These are phyloP conservation scores for Drosophila lutescens DNA, from an alignment of 2,888 invertebrate species.

Conservation along the genomic window DNA sequence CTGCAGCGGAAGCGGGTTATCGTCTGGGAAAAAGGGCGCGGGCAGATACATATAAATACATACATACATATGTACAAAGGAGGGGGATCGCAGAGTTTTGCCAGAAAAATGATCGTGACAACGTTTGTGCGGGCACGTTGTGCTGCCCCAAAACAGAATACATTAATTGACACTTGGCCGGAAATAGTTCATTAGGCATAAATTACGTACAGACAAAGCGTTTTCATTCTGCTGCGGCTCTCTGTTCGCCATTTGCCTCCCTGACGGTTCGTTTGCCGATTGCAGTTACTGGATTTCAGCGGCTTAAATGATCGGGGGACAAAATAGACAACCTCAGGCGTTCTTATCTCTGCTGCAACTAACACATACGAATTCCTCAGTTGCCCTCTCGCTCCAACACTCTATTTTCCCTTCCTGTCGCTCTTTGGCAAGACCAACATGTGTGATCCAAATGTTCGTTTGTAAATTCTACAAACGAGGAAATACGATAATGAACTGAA, in stretches of 20 bases:
- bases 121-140: slow-evolving; percentile 78
- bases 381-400: slow-evolving; percentile 18
- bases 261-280: slow-evolving; percentile 50
- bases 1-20: slow-evolving; percentile 26
- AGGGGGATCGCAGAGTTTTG: slow-evolving; percentile 49
- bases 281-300: slow-evolving; percentile 73
- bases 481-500: slow-evolving; percentile 36
- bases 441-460: slow-evolving; percentile 76
- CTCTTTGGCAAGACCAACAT: slow-evolving; percentile 57
- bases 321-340: slow-evolving; percentile 37
- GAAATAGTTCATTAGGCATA: slow-evolving; percentile 81
- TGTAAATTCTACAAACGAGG: slow-evolving; percentile 53
- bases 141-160: slow-evolving; percentile 66
- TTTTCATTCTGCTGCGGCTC: slow-evolving; percentile 29
- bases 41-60: neutral
- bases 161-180: slow-evolving; percentile 80
- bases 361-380: slow-evolving; percentile 27
- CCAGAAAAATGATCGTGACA: slow-evolving; percentile 73
- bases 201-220: slow-evolving; percentile 80
- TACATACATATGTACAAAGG: neutral
- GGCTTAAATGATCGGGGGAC: slow-evolving; percentile 66
- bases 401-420: slow-evolving; percentile 9
- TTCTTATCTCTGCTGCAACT: slow-evolving; percentile 58
- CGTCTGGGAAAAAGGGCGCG: neutral
- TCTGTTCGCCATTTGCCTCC: slow-evolving; percentile 55